Conservation (phyloP, 2,888 invertebrate species). For the Scaptomyza cyrtandrae region DNA sequence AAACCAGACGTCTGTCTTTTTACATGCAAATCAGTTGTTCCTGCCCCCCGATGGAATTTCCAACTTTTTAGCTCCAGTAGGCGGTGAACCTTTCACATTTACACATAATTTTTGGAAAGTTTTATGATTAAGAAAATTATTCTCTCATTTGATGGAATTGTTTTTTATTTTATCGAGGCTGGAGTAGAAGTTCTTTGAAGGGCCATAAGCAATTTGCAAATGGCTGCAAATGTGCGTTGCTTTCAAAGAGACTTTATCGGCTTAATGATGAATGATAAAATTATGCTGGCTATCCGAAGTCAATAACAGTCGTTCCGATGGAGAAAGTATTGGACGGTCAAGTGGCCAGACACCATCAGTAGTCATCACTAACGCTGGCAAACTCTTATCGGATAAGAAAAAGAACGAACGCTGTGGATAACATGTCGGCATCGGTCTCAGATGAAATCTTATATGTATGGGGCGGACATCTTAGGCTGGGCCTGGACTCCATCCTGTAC, state of each 20-base stretch:
- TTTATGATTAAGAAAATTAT: conserved; percentile 60
- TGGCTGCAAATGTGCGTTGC: conserved; percentile 45
- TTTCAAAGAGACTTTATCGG: conserved; percentile 53
- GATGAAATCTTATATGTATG: conserved; percentile 58
- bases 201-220: conserved; percentile 70
- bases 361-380: conserved; percentile 9
- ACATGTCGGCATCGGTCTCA: conserved; percentile 43
- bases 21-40: conserved; percentile 40
- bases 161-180: conserved; percentile 12
- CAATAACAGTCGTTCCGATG: conserved; percentile 66
- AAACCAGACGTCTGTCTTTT: conserved; percentile 29
- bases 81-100: conserved; percentile 72
- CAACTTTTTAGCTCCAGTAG: conserved; percentile 19
- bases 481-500: conserved; percentile 43
- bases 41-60: conserved; percentile 22
- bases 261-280: conserved; percentile 74
- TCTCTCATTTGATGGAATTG: conserved; percentile 42
- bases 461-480: conserved; percentile 53
- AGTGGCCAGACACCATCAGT: conserved; percentile 50
- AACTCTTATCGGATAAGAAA: conserved; percentile 61
- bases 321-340: conserved; percentile 72
- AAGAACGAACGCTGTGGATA: conserved; percentile 32
- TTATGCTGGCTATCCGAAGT: conserved; percentile 72
- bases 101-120: conserved; percentile 70
- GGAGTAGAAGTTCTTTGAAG: conserved; percentile 32